Conservation (phyloP, 2,113 vertebrate species). For the Taxidea taxus region DNA sequence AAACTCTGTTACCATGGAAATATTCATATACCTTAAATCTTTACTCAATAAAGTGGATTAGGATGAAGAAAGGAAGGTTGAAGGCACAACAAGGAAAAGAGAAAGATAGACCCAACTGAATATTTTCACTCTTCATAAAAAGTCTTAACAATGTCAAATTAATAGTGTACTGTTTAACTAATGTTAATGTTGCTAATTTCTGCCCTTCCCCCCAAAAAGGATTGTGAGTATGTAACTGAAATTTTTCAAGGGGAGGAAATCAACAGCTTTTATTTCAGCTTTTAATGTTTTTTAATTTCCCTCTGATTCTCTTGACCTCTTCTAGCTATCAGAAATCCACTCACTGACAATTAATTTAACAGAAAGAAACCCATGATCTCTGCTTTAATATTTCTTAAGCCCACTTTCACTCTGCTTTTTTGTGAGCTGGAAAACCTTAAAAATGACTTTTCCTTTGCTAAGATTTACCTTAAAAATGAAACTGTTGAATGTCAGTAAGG, state of each 20-base stretch:
- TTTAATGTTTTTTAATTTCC: constrained; percentile 37
- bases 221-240: not conserved
- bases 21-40: not conserved
- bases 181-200: constrained; percentile 9
- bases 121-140: not conserved
- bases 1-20: not conserved
- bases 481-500: constrained; percentile 14
- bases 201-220: not conserved
- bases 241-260: not conserved
- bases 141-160: not conserved
- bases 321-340: constrained; percentile 31
- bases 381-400: constrained; percentile 26
- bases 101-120: not conserved
- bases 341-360: constrained; percentile 54
- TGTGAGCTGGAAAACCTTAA: constrained; percentile 30
- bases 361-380: constrained; percentile 13
- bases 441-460: constrained; percentile 14
- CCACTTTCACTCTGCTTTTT: not conserved
- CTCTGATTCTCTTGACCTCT: constrained; percentile 44
- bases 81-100: not conserved
- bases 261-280: constrained; percentile 43
- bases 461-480: not conserved
- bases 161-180: not conserved
- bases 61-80: not conserved
- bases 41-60: accelerated